Conservation (phyloP, 2,797 vertebrate genomes). For the Buceros bicornis region DNA sequence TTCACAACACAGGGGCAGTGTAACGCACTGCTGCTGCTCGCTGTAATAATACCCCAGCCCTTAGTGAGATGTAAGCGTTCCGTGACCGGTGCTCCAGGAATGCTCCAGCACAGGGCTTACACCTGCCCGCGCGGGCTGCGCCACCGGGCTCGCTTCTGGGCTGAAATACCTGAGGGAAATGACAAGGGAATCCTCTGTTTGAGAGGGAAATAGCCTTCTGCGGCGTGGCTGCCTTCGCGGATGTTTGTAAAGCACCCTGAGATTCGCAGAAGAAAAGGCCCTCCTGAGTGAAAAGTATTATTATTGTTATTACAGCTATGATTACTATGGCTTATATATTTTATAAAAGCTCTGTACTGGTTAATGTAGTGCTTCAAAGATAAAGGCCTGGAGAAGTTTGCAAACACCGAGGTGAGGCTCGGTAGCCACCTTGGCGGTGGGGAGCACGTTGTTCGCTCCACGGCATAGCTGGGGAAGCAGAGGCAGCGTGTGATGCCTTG, state of each 20-base stretch:
- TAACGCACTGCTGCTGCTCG: background rate
- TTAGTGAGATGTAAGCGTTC: background rate
- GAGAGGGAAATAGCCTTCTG: background rate
- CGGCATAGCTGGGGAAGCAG: background rate
- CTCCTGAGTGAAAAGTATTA: slow-evolving; percentile 17
- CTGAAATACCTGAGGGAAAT: background rate
- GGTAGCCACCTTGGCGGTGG: background rate
- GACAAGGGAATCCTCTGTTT: background rate
- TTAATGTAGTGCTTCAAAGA: slow-evolving; percentile 21
- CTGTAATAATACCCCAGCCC: background rate
- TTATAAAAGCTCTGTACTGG: background rate
- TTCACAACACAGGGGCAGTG: slow-evolving; percentile 39
- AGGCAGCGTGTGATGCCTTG: background rate
- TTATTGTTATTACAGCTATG: slow-evolving; percentile 27
- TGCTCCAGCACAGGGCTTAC: background rate
- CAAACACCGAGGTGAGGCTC: slow-evolving; percentile 6
- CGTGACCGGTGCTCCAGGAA: background rate
- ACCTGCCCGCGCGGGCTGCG: background rate
- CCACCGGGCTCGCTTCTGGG: rapidly evolving
- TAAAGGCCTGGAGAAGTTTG: slow-evolving; percentile 42
- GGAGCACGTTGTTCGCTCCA: background rate
- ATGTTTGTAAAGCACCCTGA: background rate
- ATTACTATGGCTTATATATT: slow-evolving; percentile 29
- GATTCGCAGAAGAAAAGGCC: background rate
- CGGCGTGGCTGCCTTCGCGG: background rate